Percentiles rank a stretch among this genome's conserved stretches.
phyloP scores from a whole-genome alignment of 2,888 invertebrate genomes.

The Dynastes grantii region DNA sequence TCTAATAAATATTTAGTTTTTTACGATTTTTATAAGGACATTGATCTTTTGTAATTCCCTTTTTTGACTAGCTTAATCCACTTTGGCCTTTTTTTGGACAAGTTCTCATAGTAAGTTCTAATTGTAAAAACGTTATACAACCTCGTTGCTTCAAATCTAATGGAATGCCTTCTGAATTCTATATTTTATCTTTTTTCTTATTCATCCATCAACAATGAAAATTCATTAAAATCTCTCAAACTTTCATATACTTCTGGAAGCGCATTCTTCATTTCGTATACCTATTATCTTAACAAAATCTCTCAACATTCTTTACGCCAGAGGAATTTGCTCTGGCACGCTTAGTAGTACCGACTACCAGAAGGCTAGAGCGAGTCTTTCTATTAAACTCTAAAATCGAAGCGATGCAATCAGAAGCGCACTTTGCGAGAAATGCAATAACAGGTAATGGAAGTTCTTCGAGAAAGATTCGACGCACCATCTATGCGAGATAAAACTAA shows the following conservation, averaged over 20 bases:
- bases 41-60: no score
- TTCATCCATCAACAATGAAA: not conserved
- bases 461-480: constrained; percentile 11
- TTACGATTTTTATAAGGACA: no score
- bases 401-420: constrained; percentile 8
- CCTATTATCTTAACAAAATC: constrained; percentile 21
- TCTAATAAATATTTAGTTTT: no score
- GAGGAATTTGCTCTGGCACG: not conserved
- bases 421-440: constrained; percentile 29
- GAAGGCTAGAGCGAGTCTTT: not conserved
- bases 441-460: constrained; percentile 29
- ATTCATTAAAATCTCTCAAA: no score
- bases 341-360: not conserved
- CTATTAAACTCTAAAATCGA: constrained; percentile 25
- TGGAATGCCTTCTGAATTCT: no score
- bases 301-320: not conserved
- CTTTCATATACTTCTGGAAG: no score
- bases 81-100: no score
- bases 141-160: no score
- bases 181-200: not conserved
- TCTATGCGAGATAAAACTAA: constrained; percentile 13
- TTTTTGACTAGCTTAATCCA: no score
- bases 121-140: no score
- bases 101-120: no score
- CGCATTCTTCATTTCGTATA: not conserved